Conservation (phyloP, 2,113 vertebrate species). For the Paradoxurus hermaphroditus region DNA sequence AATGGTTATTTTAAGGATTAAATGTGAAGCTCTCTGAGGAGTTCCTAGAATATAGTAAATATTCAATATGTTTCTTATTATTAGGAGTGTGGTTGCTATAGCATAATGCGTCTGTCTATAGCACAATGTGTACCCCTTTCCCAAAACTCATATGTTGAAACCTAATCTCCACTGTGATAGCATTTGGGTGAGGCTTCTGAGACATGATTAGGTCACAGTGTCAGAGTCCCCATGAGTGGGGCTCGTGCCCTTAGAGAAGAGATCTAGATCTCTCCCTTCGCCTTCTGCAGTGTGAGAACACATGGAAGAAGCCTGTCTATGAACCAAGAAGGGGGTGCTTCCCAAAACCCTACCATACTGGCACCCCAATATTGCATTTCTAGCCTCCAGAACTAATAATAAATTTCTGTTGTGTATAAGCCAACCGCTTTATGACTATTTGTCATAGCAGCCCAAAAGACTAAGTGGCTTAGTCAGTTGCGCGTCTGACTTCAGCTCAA, state of each 20-base stretch:
- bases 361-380: background rate
- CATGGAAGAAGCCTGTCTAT: background rate
- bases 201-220: background rate
- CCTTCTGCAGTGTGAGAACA: background rate
- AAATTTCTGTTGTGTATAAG: background rate
- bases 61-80: background rate
- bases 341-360: background rate
- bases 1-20: background rate
- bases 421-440: background rate
- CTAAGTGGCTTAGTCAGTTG: background rate
- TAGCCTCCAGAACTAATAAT: background rate
- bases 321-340: background rate
- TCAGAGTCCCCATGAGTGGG: background rate
- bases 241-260: background rate
- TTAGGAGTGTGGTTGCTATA: background rate
- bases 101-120: no score
- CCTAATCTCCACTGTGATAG: background rate
- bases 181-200: background rate
- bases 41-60: background rate
- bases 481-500: no score
- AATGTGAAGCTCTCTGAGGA: background rate
- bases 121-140: background rate
- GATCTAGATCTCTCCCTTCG: background rate
- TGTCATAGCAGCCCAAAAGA: background rate
- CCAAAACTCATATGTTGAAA: background rate